Base-by-base conservation (phyloP, 2,797 vertebrate species). In the Craterocephalus amniculus region DNA sequence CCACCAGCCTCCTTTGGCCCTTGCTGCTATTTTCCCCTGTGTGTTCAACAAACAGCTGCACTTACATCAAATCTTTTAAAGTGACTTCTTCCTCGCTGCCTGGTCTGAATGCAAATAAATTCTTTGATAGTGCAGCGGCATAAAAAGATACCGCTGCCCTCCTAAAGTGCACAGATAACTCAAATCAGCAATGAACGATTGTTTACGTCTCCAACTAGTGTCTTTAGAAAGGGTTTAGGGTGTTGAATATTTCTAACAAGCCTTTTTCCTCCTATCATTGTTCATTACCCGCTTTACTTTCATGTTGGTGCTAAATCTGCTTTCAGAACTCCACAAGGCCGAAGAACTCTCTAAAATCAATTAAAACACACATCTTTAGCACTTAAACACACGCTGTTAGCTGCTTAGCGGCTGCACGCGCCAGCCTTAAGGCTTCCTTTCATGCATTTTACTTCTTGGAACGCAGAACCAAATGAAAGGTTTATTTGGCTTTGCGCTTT, bases 21-120 rank as follows among this genome's bases (percentile, higher is more conserved):
- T 27, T 34, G 31, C 26, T 72, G 58, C 43, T 61, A 22, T 70
- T 56, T 55, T 69, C 72, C 56, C 68, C 64, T 72, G 24, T 79
- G 63, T 55, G 61, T 75, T 52, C 4, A 26, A 34, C 27, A 51
- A 76, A 54, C 49, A 61, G 48, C 22, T 14, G 57, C 29, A 63
- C 66, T 63, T n/a, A 35, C n/a, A n/a, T n/a, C n/a, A 20, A 32
- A 52, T 35, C 70, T 63, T 54, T 78, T 74, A 57, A 66, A 31
- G 20, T 43, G 45, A 58, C 56, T 20, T 70, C 62, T 76, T 52
- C 22, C 63, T 68, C 60, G 13, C 0, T 16, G 43, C 65, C 76
- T 70, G 58, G 72, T 83, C 60, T 66, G 49, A 70, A 54, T 54
- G 26, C 26, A 80, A 89, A 84, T 70, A 83, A 74, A 83, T 72